Conservation (phyloP, 2,113 vertebrate genomes). For the Corythaeola cristata region DNA sequence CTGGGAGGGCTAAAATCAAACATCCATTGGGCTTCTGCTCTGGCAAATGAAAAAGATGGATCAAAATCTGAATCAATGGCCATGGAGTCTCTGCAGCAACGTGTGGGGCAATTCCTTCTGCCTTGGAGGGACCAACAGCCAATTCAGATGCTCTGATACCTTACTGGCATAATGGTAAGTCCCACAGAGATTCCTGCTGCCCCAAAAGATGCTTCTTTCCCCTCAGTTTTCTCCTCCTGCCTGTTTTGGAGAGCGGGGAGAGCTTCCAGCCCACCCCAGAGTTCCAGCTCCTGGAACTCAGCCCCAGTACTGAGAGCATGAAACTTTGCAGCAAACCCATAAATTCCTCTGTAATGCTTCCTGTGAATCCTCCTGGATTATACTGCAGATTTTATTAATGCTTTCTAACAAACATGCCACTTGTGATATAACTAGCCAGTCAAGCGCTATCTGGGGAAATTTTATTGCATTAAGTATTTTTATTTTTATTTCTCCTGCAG, state of each 20-base stretch:
- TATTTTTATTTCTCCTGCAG: not conserved
- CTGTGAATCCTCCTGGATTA: not conserved
- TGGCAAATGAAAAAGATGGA: not conserved
- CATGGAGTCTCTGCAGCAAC: not conserved
- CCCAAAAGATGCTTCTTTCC: not conserved
- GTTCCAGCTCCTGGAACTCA: not conserved
- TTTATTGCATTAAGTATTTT: not conserved
- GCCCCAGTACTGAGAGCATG: not conserved
- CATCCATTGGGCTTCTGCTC: not conserved
- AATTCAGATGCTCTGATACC: not conserved
- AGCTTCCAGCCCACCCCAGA: not conserved
- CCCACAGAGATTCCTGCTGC: not conserved
- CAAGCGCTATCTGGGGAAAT: not conserved
- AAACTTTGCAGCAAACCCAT: not conserved
- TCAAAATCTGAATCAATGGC: not conserved
- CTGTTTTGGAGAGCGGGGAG: not conserved
- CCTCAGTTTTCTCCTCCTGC: not conserved
- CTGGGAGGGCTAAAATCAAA: not conserved
- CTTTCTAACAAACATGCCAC: not conserved
- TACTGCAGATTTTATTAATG: not conserved
- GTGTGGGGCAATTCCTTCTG: not conserved
- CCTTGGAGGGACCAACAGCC: not conserved
- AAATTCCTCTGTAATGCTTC: not conserved
- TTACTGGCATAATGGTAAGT: not conserved
- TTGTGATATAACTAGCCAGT: not conserved